Percentiles rank a stretch among this genome's conserved stretches.
These are phyloP conservation scores for Prochilodus magdalenae DNA, from an alignment of 2,113 vertebrate species.

Conservation along the genomic window DNA sequence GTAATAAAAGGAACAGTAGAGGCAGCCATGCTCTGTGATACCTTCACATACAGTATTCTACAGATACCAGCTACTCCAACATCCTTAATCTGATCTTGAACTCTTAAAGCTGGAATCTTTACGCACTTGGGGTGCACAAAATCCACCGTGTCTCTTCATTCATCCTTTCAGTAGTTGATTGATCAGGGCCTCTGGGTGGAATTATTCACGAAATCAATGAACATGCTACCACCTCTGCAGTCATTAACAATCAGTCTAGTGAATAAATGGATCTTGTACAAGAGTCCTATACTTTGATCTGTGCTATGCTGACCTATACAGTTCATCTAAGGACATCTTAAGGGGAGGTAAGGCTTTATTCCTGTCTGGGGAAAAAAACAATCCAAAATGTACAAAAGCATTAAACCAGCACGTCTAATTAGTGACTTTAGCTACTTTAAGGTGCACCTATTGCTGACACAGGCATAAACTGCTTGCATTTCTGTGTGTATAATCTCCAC, in stretches of 20 bases:
- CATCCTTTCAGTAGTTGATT: background rate
- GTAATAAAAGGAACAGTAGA: no score
- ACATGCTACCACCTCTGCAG: background rate
- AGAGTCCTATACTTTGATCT: background rate
- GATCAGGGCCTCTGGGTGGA: background rate
- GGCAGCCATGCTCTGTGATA: background rate
- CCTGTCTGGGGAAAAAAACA: no score
- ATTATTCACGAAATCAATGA: background rate
- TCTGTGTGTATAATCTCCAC: background rate
- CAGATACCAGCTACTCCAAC: background rate
- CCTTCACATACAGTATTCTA: background rate
- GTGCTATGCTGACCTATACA: background rate
- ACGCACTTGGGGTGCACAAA: background rate
- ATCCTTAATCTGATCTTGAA: conserved; percentile 1
- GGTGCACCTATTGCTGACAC: background rate
- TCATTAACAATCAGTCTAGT: background rate
- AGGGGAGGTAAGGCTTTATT: background rate
- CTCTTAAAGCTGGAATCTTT: background rate
- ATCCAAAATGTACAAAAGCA: no score
- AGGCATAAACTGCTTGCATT: no score
- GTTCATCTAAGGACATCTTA: background rate
- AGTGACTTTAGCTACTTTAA: background rate
- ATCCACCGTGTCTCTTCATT: background rate
- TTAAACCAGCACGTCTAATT: no score
- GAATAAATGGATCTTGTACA: background rate